A percentile compares a stretch with the other conserved stretches of the same genome.
Evolutionary conservation across 2,113 vertebrate species (phyloP).

Genomic region (Castor canadensis): DNA sequence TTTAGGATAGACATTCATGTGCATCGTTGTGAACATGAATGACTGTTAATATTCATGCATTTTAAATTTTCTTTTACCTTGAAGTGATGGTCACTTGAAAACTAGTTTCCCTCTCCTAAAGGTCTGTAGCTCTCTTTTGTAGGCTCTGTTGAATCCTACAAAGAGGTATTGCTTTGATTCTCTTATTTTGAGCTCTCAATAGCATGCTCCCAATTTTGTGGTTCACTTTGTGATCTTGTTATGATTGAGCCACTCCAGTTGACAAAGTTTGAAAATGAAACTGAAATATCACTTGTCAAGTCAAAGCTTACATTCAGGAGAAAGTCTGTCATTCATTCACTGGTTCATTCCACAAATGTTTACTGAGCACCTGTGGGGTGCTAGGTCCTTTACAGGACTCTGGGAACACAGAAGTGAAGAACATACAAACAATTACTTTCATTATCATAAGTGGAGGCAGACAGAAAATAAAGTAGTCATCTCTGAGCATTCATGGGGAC

Average conservation of each 20-base stretch:
- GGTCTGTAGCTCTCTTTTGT: not conserved
- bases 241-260: not conserved
- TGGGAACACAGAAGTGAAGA: not conserved
- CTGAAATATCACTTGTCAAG: not conserved
- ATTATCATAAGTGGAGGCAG: not conserved
- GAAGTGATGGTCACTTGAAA: not conserved
- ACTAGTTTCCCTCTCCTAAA: not conserved
- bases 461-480: too few species aligned
- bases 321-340: not conserved
- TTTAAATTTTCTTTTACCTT: slow-evolving; percentile 60
- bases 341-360: too few species aligned
- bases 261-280: not conserved
- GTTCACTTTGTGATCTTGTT: not conserved
- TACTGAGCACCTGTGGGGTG: too few species aligned
- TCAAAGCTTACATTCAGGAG: not conserved
- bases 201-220: not conserved
- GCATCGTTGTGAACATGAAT: slow-evolving; percentile 35
- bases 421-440: too few species aligned
- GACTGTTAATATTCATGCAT: slow-evolving; percentile 17
- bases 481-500: not conserved
- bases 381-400: not conserved
- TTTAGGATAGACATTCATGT: slow-evolving; percentile 67
- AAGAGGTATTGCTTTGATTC: not conserved
- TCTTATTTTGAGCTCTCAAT: not conserved
- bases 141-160: rapidly evolving